Conservation (phyloP, 2,797 vertebrate genomes). For the Propithecus perrieri region DNA sequence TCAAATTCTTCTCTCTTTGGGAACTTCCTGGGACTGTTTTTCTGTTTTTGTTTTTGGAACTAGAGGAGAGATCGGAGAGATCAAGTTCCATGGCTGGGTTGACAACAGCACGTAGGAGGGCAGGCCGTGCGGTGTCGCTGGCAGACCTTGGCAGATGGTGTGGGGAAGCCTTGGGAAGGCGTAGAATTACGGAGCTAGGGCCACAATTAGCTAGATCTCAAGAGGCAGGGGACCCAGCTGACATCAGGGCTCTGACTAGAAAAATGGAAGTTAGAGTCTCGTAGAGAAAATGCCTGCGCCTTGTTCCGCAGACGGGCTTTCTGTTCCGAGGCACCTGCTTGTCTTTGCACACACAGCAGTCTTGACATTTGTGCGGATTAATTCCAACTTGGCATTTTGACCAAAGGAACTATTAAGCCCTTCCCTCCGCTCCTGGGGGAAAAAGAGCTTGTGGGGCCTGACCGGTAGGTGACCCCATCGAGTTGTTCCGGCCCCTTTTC, state of each 20-base stretch:
- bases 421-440: not conserved
- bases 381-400: conserved; percentile 57
- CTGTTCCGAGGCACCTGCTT: not conserved
- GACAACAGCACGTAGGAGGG: not conserved
- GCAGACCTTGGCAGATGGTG: not conserved
- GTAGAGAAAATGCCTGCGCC: not conserved
- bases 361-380: conserved; percentile 47
- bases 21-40: not conserved
- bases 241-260: not conserved
- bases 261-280: not conserved
- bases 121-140: rapidly evolving
- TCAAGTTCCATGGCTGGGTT: not conserved
- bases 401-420: conserved; percentile 2
- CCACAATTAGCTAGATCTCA: not conserved
- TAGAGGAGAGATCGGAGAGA: not conserved
- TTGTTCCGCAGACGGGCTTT: not conserved
- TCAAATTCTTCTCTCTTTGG: not conserved
- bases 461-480: conserved; percentile 5
- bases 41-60: not conserved
- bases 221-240: not conserved
- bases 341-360: not conserved
- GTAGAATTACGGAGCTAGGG: not conserved
- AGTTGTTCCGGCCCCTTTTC: not conserved
- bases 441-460: not conserved
- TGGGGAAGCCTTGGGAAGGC: not conserved